These are phyloP conservation scores for Lochmaea capreae DNA, from an alignment of 2,888 invertebrate genomes.

Conservation along the genomic window DNA sequence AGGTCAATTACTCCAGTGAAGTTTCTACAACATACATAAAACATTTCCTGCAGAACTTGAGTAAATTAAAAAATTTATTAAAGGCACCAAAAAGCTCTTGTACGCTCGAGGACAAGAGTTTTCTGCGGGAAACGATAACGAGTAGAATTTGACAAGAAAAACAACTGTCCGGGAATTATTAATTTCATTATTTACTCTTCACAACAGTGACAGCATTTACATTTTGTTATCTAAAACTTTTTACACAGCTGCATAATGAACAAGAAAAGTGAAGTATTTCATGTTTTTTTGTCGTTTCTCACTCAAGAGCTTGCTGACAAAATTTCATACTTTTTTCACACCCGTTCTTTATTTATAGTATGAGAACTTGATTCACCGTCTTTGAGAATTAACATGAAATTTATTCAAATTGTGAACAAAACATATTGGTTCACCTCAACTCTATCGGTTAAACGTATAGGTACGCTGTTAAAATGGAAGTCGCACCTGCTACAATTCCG, in stretches of 20 bases:
- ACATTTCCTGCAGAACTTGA: slow-evolving; percentile 25
- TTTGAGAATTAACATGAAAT: too few species aligned
- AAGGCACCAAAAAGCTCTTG: slow-evolving; percentile 9
- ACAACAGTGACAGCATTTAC: neutral
- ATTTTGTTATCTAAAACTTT: neutral
- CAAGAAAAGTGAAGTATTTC: neutral
- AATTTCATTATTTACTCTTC: slow-evolving; percentile 16
- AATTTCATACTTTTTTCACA: too few species aligned
- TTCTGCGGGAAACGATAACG: slow-evolving; percentile 6
- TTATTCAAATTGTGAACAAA: too few species aligned
- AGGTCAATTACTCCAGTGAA: slow-evolving; percentile 32
- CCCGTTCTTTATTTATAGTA: too few species aligned
- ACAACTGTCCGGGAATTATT: slow-evolving; percentile 13
- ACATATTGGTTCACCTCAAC: too few species aligned
- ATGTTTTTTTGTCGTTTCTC: neutral
- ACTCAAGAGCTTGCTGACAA: neutral
- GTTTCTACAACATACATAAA: slow-evolving; percentile 33
- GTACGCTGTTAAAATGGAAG: too few species aligned
- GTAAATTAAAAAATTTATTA: slow-evolving; percentile 34
- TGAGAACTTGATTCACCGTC: too few species aligned
- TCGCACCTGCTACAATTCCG: too few species aligned
- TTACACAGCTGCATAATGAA: neutral
- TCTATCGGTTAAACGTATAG: too few species aligned
- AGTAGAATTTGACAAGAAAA: slow-evolving; percentile 17
- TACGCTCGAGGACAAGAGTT: slow-evolving; percentile 21